Evolutionary conservation across 2,113 vertebrate genomes (phyloP), one percentile per base, ranked within the genome.

Genomic region (Brachirus orientalis): DNA sequence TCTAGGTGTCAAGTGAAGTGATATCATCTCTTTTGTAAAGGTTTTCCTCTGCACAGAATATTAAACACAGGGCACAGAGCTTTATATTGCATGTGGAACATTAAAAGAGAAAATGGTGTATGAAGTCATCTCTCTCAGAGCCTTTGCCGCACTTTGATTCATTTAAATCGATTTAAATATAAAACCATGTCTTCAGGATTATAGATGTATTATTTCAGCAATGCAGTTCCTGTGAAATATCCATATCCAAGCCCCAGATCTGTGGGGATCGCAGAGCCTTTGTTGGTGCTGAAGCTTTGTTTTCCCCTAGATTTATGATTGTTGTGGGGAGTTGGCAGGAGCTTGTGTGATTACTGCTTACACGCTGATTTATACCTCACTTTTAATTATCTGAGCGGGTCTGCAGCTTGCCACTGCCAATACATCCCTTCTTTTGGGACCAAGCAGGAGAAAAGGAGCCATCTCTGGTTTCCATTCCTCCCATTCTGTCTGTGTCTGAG

Each of bases 371-470:
- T 93, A 93, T 90, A 88, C 87, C 89, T 90, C 75, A 82, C 85
- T 87, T 92, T 93, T 94, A 93, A 94, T 94, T 92, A 93, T 91
- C 84, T 90, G 77, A 90, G 88, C 77, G 82, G 85, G 74, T 78
- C 86, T 75, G 73, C 66, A 76, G 85, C 82, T 82, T 71, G 77
- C 83, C 60, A 54, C 63, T 78, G 77, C 85, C 84, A 82, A 70
- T 78, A 63, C 61, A 72, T 66, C 67, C 81, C 83, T 72, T 89
- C 75, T 89, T 88, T 83, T 86, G 75, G 77, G 80, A 73, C 69
- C 64, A 60, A 40, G 46, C 52, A 66, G 61, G 38, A 65, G 60
- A 8, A 37, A 47, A n/a, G 48, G 48, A 78, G 37, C 13, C 63
- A 19, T 84, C 73, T 88, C 68, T 65, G 78, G 80, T 90, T 88